phyloP scores from a whole-genome alignment of 2,113 vertebrate species.

The Chinchilla lanigera region DNA sequence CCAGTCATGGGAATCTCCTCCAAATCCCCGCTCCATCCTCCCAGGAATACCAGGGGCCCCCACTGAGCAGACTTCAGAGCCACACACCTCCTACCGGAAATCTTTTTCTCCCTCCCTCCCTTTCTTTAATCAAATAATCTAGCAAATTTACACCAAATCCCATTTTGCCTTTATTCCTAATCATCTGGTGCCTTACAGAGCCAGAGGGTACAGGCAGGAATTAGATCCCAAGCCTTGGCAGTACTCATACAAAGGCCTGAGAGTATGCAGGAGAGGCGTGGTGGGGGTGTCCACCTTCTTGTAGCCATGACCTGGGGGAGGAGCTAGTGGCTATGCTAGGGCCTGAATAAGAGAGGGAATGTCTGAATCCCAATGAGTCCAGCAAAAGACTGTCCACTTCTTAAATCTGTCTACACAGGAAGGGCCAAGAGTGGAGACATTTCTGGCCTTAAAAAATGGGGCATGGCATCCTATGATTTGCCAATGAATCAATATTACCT shows the following conservation, averaged over 20 bases:
- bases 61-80: background rate
- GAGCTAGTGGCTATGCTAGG: background rate
- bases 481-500: too few relatives aligned
- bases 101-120: background rate
- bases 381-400: background rate
- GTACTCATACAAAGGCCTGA: background rate
- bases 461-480: too few relatives aligned
- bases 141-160: constrained; percentile 14
- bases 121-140: constrained; percentile 26
- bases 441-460: constrained; percentile 31
- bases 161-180: constrained; percentile 21
- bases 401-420: background rate
- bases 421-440: background rate
- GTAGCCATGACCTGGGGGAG: background rate
- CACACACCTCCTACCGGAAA: constrained; percentile 10
- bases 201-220: background rate
- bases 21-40: background rate
- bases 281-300: background rate
- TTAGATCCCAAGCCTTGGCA: background rate
- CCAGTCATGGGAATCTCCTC: background rate
- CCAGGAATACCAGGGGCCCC: background rate
- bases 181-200: background rate
- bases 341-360: background rate
- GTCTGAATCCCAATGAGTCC: background rate
- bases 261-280: background rate